Conservation (phyloP, 1,140 invertebrate genomes). For the Acyrthosiphon pisum region DNA sequence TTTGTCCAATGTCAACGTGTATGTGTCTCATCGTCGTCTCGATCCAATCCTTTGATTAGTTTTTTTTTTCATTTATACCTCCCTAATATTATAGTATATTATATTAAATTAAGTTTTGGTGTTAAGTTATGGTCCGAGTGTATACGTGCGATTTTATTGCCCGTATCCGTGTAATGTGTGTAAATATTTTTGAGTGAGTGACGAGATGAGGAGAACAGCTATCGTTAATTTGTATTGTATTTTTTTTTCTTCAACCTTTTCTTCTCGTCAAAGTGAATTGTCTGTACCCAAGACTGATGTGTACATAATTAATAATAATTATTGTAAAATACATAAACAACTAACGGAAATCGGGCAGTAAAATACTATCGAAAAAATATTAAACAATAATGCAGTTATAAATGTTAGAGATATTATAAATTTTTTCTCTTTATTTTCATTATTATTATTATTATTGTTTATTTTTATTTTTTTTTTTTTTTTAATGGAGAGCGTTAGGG, state of each 20-base stretch:
- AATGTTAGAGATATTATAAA: not conserved
- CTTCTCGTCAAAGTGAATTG: not conserved
- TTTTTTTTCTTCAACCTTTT: not conserved
- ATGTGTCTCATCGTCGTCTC: slow-evolving; percentile 43
- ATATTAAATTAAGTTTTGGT: slow-evolving; percentile 48
- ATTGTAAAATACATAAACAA: slow-evolving; percentile 3
- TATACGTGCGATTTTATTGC: slow-evolving; percentile 40
- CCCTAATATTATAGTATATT: not conserved
- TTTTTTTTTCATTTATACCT: slow-evolving; percentile 8
- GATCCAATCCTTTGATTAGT: not conserved
- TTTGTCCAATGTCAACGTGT: slow-evolving; percentile 46
- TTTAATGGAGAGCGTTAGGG: not conserved
- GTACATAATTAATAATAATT: slow-evolving; percentile 38
- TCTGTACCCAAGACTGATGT: slow-evolving; percentile 53
- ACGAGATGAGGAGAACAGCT: not conserved
- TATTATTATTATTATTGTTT: not conserved
- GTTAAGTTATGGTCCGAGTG: slow-evolving; percentile 39
- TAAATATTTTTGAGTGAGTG: not conserved
- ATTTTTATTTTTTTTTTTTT: not conserved
- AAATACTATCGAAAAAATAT: slow-evolving; percentile 16
- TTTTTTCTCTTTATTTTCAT: not conserved
- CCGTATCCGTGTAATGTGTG: not conserved
- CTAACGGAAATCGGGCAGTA: slow-evolving; percentile 12
- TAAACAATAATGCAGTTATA: slow-evolving; percentile 34
- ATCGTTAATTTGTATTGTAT: not conserved